Evolutionary conservation across 2,113 vertebrate genomes (phyloP).

Genomic region (Danio rerio): GRCz12tu NC_133180.1:71663501-71664000

Average conservation of each 20-base stretch:
- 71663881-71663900: too few species aligned
- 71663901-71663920: too few species aligned
- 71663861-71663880: too few species aligned
- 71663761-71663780: not conserved
- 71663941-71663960: too few species aligned
- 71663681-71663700: conserved; percentile 94
- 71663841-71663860: too few species aligned
- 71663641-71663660: conserved; percentile 84
- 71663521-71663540: conserved; percentile 87
- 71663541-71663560: conserved; percentile 84
- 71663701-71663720: conserved; percentile 91
- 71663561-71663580: conserved; percentile 78
- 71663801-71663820: too few species aligned
- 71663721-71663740: not conserved
- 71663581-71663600: conserved; percentile 90
- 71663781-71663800: not conserved
- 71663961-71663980: too few species aligned
- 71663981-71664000: too few species aligned
- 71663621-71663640: conserved; percentile 86
- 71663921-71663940: too few species aligned
- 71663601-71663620: conserved; percentile 84
- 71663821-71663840: too few species aligned
- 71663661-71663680: conserved; percentile 90
- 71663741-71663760: not conserved
- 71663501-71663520: conserved; percentile 87